Percentiles rank a stretch among this genome's conserved stretches.
Conservation (phyloP, 2,888 invertebrate species). For the Hydrotaea cyrtoneurina region DNA sequence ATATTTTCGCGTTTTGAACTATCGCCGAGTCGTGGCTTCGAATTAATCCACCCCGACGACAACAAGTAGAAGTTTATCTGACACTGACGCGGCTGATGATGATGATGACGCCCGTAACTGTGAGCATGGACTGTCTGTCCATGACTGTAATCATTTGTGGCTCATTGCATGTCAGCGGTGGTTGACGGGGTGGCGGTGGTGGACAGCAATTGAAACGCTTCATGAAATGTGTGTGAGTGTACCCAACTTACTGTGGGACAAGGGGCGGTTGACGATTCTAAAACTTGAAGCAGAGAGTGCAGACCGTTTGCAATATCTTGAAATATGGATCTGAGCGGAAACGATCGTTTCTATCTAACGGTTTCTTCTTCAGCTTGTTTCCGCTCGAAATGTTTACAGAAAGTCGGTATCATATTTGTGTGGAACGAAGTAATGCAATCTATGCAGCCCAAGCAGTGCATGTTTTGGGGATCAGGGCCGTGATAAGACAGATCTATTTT, state of each 20-base stretch:
- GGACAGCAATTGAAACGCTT: not conserved
- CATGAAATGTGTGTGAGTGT: constrained; percentile 14
- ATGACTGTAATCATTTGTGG: constrained; percentile 12
- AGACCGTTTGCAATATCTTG: too few relatives aligned
- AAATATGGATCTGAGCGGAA: too few relatives aligned
- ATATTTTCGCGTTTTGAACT: constrained; percentile 13
- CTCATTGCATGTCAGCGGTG: not conserved
- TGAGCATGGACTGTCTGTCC: not conserved
- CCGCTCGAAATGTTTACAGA: too few relatives aligned
- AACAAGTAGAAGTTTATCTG: constrained; percentile 62
- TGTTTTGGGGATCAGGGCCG: too few relatives aligned
- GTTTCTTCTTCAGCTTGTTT: too few relatives aligned
- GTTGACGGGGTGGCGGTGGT: not conserved
- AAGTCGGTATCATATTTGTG: too few relatives aligned
- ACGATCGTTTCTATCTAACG: too few relatives aligned
- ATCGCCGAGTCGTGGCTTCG: constrained; percentile 41
- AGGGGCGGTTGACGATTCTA: too few relatives aligned
- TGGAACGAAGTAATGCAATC: too few relatives aligned
- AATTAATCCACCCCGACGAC: constrained; percentile 60
- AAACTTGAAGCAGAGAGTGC: too few relatives aligned
- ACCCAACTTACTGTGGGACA: not conserved
- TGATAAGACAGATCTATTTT: too few relatives aligned
- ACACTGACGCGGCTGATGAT: constrained; percentile 26
- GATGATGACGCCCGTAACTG: constrained; percentile 46
- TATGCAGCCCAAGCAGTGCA: too few relatives aligned